Evolutionary conservation across 1,140 invertebrate species (phyloP), one percentile per base, ranked within the genome.

Genomic region (Lanistes nyassanus): DNA sequence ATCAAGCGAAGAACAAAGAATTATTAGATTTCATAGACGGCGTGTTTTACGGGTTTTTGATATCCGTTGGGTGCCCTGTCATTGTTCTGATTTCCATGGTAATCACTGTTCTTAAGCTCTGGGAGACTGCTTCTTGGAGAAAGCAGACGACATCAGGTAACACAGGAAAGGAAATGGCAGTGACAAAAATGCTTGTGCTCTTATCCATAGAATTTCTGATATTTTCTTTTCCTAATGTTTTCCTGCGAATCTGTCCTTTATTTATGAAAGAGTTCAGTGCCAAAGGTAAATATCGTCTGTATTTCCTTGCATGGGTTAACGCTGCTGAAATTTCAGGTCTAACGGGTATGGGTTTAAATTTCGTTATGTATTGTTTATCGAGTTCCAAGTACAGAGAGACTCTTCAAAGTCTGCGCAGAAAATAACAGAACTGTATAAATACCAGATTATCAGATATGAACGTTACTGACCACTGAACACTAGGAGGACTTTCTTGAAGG

Each of bases 361-460:
- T 69, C 67, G 47, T 69, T 34, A 51, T 69, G 9, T 69, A 69
- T 42, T 69, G 53, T 42, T 69, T 53, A 29, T 21, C 67, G 37
- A 51, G 67, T 26, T 26, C 67, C 13, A 53, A 34, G 19, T 69
- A 53, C 31, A 69, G 67, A 34, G 67, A 53, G 31, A 69, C 67
- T 19, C n/a, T 69, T 0, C 19, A 34, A 4, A 51, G 2, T 23
- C n/a, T 69, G 67, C 11, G 51, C 16, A 42, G 47, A 47, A 47
- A 47, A 13, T 13, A 47, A 6, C 19, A 16, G 2, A 13, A 16
- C 5, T 47, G 42, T 47, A n/a, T n/a, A n/a, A n/a, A n/a, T n/a
- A n/a, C n/a, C n/a, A n/a, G n/a, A n/a, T n/a, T n/a, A n/a, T n/a
- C n/a, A n/a, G n/a, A n/a, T n/a, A n/a, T n/a, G n/a, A n/a, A n/a